phyloP scores from a whole-genome alignment of 2,797 vertebrate species.

The Chiloscyllium punctatum region DNA sequence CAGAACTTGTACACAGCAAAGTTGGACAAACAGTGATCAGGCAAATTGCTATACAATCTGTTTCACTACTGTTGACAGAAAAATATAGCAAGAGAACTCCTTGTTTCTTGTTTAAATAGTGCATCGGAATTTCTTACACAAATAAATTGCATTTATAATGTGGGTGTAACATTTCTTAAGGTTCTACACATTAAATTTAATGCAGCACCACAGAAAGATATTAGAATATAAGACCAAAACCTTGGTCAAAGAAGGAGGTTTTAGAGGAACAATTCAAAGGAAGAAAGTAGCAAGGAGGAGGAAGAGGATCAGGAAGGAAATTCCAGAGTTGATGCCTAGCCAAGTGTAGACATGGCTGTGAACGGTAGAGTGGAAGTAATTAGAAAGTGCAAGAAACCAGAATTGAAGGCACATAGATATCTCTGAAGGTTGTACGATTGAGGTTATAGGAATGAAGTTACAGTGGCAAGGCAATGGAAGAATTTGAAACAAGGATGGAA shows the following conservation, averaged over 20 bases:
- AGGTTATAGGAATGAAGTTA: background rate
- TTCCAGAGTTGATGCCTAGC: background rate
- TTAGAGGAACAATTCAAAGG: background rate
- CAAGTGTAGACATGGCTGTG: background rate
- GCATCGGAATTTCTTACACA: background rate
- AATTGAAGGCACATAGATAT: background rate
- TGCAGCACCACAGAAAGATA: background rate
- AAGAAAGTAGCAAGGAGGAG: background rate
- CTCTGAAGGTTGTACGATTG: background rate
- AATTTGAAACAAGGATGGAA: background rate
- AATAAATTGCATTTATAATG: background rate
- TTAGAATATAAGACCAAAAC: background rate
- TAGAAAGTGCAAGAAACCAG: background rate
- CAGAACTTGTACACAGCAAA: background rate
- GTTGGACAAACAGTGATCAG: background rate
- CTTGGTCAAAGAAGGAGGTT: background rate
- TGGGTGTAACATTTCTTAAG: background rate
- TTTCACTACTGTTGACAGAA: background rate
- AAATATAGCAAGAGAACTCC: background rate
- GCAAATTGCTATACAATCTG: background rate
- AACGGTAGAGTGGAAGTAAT: background rate
- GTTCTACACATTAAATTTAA: background rate
- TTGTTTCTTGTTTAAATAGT: background rate
- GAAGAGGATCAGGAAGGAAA: background rate
- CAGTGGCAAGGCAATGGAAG: background rate